Base-by-base conservation (phyloP, 2,113 vertebrate species). In the Megalops atlanticus region DNA sequence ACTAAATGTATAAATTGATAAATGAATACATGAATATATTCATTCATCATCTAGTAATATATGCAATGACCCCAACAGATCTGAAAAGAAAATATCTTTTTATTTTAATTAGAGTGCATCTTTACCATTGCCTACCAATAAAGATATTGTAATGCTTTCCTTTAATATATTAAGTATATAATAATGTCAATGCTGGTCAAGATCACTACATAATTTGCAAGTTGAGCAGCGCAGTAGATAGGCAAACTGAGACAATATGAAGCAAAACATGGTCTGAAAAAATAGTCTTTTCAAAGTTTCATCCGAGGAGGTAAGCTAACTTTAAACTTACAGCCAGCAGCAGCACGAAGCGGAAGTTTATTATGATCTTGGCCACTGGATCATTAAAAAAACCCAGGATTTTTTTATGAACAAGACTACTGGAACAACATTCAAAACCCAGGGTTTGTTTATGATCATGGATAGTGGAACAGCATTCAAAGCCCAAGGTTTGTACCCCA, bases 161-260 rank as follows among this genome's bases (percentile, higher is more conserved):
- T 36, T 36, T 31, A 18, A 71, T 14, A 24, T n/a, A 58, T 58
- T n/a, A n/a, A 5, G 18, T 89, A 87, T 92, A 80, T 80, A 58
- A 87, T 87, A 87, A 86, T 87, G 91, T 91, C 91, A 84, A 89
- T 92, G 78, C 84, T 47, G 11, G 84, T 93, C 86, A 89, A 84
- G 81, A 87, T 93, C 89, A 88, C 21, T 0, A 0, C 3, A 21
- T 41, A 64, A 91, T 93, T 93, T 89, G 92, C 90, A 92, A 93
- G 93, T 92, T 90, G 90, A 91, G 81, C 83, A 36, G 83, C 76
- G 54, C 43, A 33, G 80, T 79, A 69, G 79, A 49, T 38, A 76
- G 75, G 47, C 88, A 85, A 72, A 85, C 83, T 83, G 81, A 86
- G 83, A 84, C 86, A 83, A 91, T 91, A 91, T 90, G 90, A 92